These are phyloP conservation scores for Scaptomyza polygonia DNA, from an alignment of 2,888 invertebrate species.

Conservation along the genomic window DNA sequence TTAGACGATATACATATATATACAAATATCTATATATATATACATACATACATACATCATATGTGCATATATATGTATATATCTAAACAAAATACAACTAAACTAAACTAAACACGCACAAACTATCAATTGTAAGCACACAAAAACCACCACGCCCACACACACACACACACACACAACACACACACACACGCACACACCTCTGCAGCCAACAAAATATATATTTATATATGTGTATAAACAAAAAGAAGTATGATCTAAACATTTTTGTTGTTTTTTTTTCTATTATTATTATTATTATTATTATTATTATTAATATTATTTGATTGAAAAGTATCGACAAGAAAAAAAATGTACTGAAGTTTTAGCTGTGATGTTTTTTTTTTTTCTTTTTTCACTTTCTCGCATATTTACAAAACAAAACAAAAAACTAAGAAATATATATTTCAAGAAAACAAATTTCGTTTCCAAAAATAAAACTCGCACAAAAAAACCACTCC, in stretches of 20 bases:
- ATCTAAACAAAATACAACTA: background rate
- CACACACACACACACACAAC: background rate
- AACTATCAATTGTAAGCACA: constrained; percentile 1
- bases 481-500: constrained; percentile 42
- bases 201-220: too few relatives aligned
- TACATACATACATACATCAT: too few relatives aligned
- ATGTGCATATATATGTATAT: constrained; percentile 11
- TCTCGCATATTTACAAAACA: constrained; percentile 65
- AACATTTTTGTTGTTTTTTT: constrained; percentile 34
- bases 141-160: background rate
- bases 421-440: constrained; percentile 19
- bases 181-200: background rate
- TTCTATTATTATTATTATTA: constrained; percentile 37
- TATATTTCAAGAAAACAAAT: constrained; percentile 3
- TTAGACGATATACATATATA: constrained; percentile 27
- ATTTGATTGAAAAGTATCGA: constrained; percentile 54
- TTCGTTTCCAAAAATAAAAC: constrained; percentile 5
- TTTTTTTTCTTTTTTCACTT: constrained; percentile 82
- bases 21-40: constrained; percentile 16
- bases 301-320: constrained; percentile 19
- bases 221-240: constrained; percentile 13
- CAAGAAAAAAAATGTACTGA: constrained; percentile 83
- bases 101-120: background rate
- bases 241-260: constrained; percentile 18
- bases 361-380: constrained; percentile 84